Percentiles rank a stretch among this genome's conserved stretches.
These are phyloP conservation scores for Hipparchia sbordonii DNA, from an alignment of 2,888 invertebrate species.

Conservation along the genomic window DNA sequence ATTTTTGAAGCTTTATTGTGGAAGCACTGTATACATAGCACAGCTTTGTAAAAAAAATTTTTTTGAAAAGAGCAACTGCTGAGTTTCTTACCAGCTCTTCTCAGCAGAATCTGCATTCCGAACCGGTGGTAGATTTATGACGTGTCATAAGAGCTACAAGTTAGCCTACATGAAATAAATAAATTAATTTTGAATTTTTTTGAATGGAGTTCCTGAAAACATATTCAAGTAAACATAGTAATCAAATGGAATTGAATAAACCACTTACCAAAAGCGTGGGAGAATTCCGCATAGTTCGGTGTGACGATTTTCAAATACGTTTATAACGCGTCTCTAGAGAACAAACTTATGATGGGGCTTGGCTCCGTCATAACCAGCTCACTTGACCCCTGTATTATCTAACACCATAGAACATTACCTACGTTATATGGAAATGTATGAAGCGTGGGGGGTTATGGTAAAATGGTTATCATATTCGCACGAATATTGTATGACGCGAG, in stretches of 20 bases:
- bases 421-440: not conserved
- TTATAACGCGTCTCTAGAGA: constrained; percentile 45
- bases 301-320: constrained; percentile 58
- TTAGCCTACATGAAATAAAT: too few relatives aligned
- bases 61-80: too few relatives aligned
- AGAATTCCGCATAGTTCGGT: constrained; percentile 40
- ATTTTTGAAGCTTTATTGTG: too few relatives aligned
- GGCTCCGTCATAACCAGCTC: constrained; percentile 39
- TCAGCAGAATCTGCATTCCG: too few relatives aligned
- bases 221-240: too few relatives aligned
- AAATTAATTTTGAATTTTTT: too few relatives aligned
- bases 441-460: constrained; percentile 23
- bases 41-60: too few relatives aligned
- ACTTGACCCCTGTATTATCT: constrained; percentile 37
- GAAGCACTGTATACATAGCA: too few relatives aligned
- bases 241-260: constrained; percentile 27
- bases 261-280: constrained; percentile 41
- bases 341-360: constrained; percentile 40
- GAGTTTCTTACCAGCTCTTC: too few relatives aligned
- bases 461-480: constrained; percentile 55
- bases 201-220: too few relatives aligned
- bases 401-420: not conserved
- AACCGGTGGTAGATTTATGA: too few relatives aligned
- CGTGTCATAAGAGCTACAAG: too few relatives aligned
- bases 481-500: constrained; percentile 63